Evolutionary conservation across 2,888 invertebrate genomes (phyloP), one percentile per base, ranked within the genome.

Genomic region (Azorinus chamasolen): DNA sequence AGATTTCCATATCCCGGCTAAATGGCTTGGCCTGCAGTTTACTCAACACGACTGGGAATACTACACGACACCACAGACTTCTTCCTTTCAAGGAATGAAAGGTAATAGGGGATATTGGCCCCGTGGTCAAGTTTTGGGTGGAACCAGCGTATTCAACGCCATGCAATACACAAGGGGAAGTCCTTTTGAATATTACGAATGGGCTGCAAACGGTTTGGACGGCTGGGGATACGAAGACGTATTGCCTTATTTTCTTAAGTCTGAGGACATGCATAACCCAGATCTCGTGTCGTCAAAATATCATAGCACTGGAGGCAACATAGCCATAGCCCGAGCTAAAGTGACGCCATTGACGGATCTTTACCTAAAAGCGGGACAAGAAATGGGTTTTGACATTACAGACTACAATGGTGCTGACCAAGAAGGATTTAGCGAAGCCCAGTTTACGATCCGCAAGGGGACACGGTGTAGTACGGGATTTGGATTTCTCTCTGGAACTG

Each of bases 1-100:
- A 89, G 88, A 88, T 53, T 91, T 94, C 51, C 91, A 92, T 69
- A 93, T 93, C 89, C 94, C 94, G 0, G 92, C 93, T 10, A 91
- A 92, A 3, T 85, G 93, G 16, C 92, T 92, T 78, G 92, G 92
- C 51, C 84, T 93, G n/a, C 68, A 83, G 27, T 79, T 87, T 59
- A 83, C 86, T 1, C 69, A 78, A 46, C 84, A 79, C 53, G 90
- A 91, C 77, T 91, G 93, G 93, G 89, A 88, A 74, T 94, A 93
- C 82, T 89, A 93, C 70, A 94, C 94, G 4, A 85, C 83, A 12
- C 91, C 93, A 0, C 93, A 94, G 82, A 87, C 88, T 65, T 43
- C 83, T 74, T 27, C 66, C 41, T 53, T 88, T 84, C 32, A 39
- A n/a, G 71, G 64, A 10, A 18, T 39, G n/a, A 58, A 45, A n/a